These are phyloP conservation scores for Ciconia nigra DNA, from an alignment of 2,797 vertebrate species.

Conservation along the genomic window DNA sequence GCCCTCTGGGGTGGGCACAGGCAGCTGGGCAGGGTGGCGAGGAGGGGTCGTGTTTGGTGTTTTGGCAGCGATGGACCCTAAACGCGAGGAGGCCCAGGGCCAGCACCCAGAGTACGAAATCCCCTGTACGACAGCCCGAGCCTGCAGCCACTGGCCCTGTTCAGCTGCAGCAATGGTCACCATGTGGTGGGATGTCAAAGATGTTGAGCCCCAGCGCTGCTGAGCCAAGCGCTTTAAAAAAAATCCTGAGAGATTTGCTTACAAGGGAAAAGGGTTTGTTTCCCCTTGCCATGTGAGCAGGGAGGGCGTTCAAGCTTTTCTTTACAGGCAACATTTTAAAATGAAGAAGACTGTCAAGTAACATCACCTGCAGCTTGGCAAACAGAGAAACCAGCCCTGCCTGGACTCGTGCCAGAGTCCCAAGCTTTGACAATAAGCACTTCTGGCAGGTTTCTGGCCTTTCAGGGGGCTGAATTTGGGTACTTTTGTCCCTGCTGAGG, in stretches of 20 bases:
- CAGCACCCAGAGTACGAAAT: not conserved
- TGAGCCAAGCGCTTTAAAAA: not conserved
- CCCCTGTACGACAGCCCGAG: not conserved
- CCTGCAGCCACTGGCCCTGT: not conserved
- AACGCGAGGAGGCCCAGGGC: not conserved
- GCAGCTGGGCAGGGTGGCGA: not conserved
- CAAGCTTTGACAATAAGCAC: not conserved
- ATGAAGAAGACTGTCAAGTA: not conserved
- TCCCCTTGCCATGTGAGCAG: not conserved
- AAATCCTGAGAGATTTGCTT: not conserved
- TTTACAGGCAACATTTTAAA: not conserved
- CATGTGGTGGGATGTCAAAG: rapidly evolving
- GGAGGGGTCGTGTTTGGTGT: not conserved
- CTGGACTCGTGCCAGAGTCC: rapidly evolving
- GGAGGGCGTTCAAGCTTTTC: not conserved
- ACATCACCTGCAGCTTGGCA: not conserved
- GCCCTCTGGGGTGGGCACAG: rapidly evolving
- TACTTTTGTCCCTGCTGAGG: not conserved
- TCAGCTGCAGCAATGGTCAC: not conserved
- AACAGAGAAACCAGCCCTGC: not conserved
- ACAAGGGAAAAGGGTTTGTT: not conserved
- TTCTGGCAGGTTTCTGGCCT: not conserved
- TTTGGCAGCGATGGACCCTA: not conserved
- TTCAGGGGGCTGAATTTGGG: not conserved
- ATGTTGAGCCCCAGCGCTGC: rapidly evolving